These are phyloP conservation scores for Eulithis prunata DNA, from an alignment of 2,888 invertebrate species.

Conservation along the genomic window DNA sequence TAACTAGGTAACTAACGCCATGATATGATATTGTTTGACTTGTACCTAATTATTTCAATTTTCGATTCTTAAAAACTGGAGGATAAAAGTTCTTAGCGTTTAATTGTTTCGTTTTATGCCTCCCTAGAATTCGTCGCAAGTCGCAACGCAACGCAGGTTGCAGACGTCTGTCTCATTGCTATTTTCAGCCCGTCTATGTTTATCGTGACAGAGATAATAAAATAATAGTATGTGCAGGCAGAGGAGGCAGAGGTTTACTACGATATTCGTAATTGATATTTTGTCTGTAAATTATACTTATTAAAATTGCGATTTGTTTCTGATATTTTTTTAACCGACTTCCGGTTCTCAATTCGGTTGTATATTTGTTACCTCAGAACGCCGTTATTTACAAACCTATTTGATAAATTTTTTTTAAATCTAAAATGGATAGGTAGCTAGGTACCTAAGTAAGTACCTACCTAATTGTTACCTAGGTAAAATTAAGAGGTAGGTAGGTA, in stretches of 20 bases:
- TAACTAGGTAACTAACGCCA: no score
- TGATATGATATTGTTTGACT: no score
- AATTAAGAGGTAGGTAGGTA: neutral
- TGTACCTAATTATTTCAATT: no score
- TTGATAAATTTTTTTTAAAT: no score
- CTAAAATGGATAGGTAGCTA: neutral
- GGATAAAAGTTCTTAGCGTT: neutral
- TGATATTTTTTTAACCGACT: no score
- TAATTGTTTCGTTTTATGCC: slow-evolving; percentile 71
- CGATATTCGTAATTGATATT: no score
- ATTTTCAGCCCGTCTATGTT: slow-evolving; percentile 61
- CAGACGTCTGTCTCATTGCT: slow-evolving; percentile 52
- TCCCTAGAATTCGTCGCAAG: slow-evolving; percentile 75
- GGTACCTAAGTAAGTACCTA: neutral
- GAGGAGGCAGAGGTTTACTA: slow-evolving; percentile 1
- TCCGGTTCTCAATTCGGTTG: no score
- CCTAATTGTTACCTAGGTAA: neutral
- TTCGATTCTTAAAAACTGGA: no score
- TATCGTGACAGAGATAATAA: slow-evolving; percentile 16
- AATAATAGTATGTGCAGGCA: neutral
- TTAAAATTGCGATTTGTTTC: no score
- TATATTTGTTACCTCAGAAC: no score
- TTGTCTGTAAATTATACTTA: no score
- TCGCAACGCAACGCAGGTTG: slow-evolving; percentile 38
- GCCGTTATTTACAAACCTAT: no score